Percentiles rank a stretch among this genome's conserved stretches.
Conservation (phyloP, 1,140 invertebrate genomes). For the Drosophila hydei region DNA sequence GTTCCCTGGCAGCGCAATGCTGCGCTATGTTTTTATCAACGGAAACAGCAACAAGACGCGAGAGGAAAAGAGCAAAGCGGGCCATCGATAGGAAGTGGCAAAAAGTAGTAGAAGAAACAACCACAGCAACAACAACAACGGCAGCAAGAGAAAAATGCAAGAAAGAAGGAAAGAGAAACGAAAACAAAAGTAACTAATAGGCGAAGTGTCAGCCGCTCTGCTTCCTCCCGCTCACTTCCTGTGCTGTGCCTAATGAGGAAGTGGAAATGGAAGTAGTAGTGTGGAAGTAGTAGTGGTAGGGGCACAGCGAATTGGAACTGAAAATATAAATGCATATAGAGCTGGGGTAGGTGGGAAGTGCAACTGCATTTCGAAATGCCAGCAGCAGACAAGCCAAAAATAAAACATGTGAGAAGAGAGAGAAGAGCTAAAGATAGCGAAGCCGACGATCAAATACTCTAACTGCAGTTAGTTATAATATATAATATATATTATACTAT, state of each 20-base stretch:
- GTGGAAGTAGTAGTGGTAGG: not conserved
- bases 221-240: constrained; percentile 69
- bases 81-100: constrained; percentile 26
- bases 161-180: constrained; percentile 42
- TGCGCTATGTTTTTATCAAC: constrained; percentile 42
- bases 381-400: constrained; percentile 15
- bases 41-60: constrained; percentile 16
- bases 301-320: constrained; percentile 7
- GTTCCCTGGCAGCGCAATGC: too few species aligned
- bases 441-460: too few species aligned
- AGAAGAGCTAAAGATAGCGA: not conserved
- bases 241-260: constrained; percentile 77
- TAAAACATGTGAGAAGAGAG: constrained; percentile 1
- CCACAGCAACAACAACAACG: too few species aligned
- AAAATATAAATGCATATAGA: not conserved
- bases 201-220: constrained; percentile 51
- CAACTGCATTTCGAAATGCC: constrained; percentile 27
- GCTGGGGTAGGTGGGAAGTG: constrained; percentile 19
- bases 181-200: constrained; percentile 81
- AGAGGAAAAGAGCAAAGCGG: not conserved
- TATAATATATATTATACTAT: too few species aligned
- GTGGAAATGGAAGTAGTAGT: constrained; percentile 43
- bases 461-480: too few species aligned
- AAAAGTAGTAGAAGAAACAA: constrained; percentile 4
- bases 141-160: not conserved